Evolutionary conservation across 2,113 vertebrate species (phyloP), one percentile per base, ranked within the genome.

Genomic region (Hydrochoerus hydrochaeris): DNA sequence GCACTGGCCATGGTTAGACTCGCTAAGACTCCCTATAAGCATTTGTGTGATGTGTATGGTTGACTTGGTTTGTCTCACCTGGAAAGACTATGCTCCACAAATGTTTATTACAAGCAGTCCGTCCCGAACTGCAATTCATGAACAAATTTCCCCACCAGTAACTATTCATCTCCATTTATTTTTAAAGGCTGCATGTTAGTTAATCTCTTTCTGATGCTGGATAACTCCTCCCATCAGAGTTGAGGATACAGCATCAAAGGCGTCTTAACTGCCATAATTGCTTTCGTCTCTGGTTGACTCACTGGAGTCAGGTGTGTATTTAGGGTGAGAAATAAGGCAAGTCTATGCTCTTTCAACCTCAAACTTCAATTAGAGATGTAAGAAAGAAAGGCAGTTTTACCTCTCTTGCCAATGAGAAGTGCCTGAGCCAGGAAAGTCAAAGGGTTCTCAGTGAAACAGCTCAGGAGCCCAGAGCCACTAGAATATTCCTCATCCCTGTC

Each of bases 101-200:
- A 80, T 81, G 13, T 88, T 85, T 85, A 67, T 49, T 87, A 49
- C 10, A 62, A 62, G 63, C 22, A 54, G 95, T 87, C 96, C 32
- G 5, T 35, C 77, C 54, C 75, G 78, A 78, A 62, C 19, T 83
- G 62, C 63, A 54, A 58, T 94, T 92, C 35, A 57, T 81, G 90
- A 95, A 85, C 83, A 90, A 10, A 71, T 85, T 82, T 93, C 41
- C 41, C 26, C 57, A 44, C 77, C 91, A 81, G 54, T 44, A 91
- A 91, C 85, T 81, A 71, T 65, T 84, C 46, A 30, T 69, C 32
- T 32, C 13, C 1, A 19, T 86, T 96, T 93, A 49, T n/a, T 82
- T 96, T 71, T 82, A 84, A 94, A 92, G 83, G 78, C 63, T 22
- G 3, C 22, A 3, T 19, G 6, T 17, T 41, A 81, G 3, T 87